Conservation (phyloP, 1,140 invertebrate species). For the Drosophila lacertosa region DNA sequence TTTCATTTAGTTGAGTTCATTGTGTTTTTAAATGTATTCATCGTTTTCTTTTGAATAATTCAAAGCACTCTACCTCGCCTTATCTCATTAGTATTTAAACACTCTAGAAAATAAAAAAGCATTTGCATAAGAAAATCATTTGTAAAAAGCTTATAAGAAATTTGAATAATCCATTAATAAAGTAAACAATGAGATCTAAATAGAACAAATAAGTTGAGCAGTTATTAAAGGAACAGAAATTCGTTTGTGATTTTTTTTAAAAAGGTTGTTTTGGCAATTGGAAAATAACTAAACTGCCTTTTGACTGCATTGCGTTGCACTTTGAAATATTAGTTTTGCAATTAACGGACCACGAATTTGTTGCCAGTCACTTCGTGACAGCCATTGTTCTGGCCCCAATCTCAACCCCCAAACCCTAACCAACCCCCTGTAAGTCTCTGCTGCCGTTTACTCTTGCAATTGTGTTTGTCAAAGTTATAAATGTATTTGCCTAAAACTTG, state of each 20-base stretch:
- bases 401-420: too few species aligned
- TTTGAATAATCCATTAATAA: background rate
- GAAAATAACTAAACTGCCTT: background rate
- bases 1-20: too few species aligned
- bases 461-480: slow-evolving; percentile 1
- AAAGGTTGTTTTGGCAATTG: too few species aligned
- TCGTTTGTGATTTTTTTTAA: background rate
- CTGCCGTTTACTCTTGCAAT: background rate
- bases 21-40: too few species aligned
- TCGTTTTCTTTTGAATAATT: slow-evolving; percentile 7
- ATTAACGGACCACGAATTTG: slow-evolving; percentile 54
- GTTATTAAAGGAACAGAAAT: background rate
- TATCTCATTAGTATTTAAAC: slow-evolving; percentile 11
- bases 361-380: slow-evolving; percentile 29
- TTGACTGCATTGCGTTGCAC: slow-evolving; percentile 9
- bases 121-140: background rate
- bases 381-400: background rate
- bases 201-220: background rate
- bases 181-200: background rate
- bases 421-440: background rate
- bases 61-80: slow-evolving; percentile 2
- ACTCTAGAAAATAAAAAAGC: background rate
- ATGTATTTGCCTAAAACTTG: slow-evolving; percentile 17
- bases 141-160: background rate
- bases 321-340: slow-evolving; percentile 29